These are phyloP conservation scores for Hemicordylus capensis DNA, from an alignment of 2,113 vertebrate genomes.

Conservation along the genomic window DNA sequence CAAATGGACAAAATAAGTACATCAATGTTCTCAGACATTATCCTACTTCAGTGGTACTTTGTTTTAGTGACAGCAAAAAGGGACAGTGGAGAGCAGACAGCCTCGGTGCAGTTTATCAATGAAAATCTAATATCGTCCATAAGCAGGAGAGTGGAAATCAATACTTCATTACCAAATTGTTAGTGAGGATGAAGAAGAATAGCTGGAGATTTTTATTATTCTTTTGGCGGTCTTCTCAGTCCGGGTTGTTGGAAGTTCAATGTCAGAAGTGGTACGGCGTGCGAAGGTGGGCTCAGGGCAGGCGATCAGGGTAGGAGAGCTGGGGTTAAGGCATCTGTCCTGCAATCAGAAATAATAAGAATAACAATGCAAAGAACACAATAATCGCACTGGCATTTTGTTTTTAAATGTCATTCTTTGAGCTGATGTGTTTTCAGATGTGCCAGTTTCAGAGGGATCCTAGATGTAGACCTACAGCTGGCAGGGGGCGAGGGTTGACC, in stretches of 20 bases:
- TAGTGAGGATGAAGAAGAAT: conserved; percentile 97
- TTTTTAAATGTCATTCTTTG: background rate
- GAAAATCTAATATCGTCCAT: conserved; percentile 98
- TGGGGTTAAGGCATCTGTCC: conserved; percentile 80
- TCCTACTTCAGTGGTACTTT: conserved; percentile 94
- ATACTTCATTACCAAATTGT: conserved; percentile 99
- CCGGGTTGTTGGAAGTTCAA: conserved; percentile 88
- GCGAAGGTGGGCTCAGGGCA: conserved; percentile 78
- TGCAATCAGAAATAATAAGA: conserved; percentile 68
- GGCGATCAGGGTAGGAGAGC: conserved; percentile 75
- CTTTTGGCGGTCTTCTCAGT: conserved; percentile 88
- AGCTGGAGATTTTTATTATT: conserved; percentile 77
- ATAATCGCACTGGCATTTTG: background rate
- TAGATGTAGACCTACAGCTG: too few relatives aligned
- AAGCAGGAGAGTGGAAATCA: conserved; percentile 99
- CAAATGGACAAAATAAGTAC: conserved; percentile 95
- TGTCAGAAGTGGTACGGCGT: conserved; percentile 82
- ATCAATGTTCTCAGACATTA: conserved; percentile 94
- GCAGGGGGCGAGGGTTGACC: too few relatives aligned
- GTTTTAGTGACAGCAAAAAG: conserved; percentile 92
- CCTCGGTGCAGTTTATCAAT: conserved; percentile 96
- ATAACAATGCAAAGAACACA: background rate
- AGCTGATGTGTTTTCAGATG: background rate
- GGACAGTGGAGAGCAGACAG: conserved; percentile 88
- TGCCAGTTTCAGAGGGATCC: background rate